phyloP scores from a whole-genome alignment of 2,113 vertebrate genomes.

The Limanda limanda region DNA sequence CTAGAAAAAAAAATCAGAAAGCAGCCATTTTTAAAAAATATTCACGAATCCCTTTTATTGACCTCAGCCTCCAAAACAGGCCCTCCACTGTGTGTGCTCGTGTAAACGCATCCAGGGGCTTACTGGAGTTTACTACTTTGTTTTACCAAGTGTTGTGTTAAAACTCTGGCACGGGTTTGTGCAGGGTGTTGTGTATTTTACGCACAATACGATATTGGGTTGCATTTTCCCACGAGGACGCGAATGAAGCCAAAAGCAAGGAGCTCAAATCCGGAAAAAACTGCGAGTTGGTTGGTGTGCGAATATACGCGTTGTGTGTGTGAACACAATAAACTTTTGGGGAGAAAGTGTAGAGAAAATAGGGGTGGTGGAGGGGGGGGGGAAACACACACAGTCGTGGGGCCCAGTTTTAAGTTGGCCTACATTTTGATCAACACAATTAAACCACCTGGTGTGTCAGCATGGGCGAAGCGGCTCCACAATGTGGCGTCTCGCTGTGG shows the following conservation, averaged over 20 bases:
- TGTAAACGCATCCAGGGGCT: neutral
- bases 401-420: constrained; percentile 62
- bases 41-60: neutral
- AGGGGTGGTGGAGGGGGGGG: too few species aligned
- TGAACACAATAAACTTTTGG: neutral
- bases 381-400: constrained; percentile 8
- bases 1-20: constrained; percentile 78
- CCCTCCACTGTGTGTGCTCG: neutral
- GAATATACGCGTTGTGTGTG: neutral
- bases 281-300: neutral
- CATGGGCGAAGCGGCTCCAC: constrained; percentile 68
- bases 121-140: neutral
- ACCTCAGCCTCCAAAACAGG: neutral
- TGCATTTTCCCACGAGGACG: neutral
- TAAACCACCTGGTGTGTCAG: constrained; percentile 80
- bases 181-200: neutral
- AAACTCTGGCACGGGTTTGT: neutral
- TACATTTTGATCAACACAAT: constrained; percentile 77
- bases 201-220: neutral
- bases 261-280: too few species aligned
- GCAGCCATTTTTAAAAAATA: constrained; percentile 39
- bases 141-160: neutral
- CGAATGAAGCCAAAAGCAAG: too few species aligned
- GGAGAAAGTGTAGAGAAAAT: neutral
- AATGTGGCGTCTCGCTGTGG: constrained; percentile 49